phyloP scores from a whole-genome alignment of 2,113 vertebrate genomes.

The Patagioenas fasciata region DNA sequence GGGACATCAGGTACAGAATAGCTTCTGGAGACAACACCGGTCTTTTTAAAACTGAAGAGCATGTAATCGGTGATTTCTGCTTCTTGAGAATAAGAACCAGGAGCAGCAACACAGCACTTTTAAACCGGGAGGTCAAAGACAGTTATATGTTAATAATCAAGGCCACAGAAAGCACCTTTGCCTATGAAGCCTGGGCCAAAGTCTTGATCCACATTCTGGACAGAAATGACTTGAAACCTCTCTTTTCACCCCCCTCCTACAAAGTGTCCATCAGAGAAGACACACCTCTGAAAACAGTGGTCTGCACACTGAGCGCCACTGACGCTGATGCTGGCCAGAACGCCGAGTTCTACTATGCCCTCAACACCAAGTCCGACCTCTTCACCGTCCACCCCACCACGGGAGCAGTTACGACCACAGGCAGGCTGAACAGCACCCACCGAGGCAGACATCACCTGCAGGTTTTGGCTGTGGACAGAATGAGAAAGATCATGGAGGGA shows the following conservation, averaged over 20 bases:
- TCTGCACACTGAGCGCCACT: constrained; percentile 88
- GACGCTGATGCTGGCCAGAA: constrained; percentile 93
- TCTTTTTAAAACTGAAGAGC: constrained; percentile 87
- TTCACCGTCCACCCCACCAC: constrained; percentile 89
- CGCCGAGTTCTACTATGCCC: constrained; percentile 88
- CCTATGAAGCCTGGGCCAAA: constrained; percentile 81
- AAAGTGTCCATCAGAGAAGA: constrained; percentile 85
- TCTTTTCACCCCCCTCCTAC: constrained; percentile 94
- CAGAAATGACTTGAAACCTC: constrained; percentile 93
- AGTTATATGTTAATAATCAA: constrained; percentile 87
- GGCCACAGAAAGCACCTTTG: constrained; percentile 82
- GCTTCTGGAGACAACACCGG: constrained; percentile 83
- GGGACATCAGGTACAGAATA: constrained; percentile 85
- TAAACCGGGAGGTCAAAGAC: constrained; percentile 92
- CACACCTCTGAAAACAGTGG: constrained; percentile 77
- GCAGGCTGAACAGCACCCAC: constrained; percentile 83
- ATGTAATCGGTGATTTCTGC: constrained; percentile 88
- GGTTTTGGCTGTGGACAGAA: constrained; percentile 91
- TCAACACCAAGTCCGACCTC: constrained; percentile 80
- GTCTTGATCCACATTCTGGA: constrained; percentile 89
- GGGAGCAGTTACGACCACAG: constrained; percentile 81
- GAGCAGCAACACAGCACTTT: constrained; percentile 83
- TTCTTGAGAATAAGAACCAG: constrained; percentile 91
- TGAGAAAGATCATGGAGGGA: constrained; percentile 86
- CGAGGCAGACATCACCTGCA: constrained; percentile 83